Base-by-base conservation (phyloP, 2,888 invertebrate genomes). In the Platypus cylindrus region DNA sequence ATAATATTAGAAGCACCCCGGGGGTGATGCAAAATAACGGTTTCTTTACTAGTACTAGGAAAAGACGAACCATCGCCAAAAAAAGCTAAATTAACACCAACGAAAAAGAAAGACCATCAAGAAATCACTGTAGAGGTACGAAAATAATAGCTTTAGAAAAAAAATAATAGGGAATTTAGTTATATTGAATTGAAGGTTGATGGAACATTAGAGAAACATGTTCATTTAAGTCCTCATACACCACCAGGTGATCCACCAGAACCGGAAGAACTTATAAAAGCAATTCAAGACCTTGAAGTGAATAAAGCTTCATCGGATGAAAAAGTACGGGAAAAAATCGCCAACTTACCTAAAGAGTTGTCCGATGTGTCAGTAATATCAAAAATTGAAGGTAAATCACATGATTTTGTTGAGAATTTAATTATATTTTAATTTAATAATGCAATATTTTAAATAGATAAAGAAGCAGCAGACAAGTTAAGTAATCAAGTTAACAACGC, bases 271-370 rank as follows among this genome's bases (percentile, higher is more conserved):
- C 69, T 95, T 17, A 80, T 94, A 40, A 86, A 84, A 64, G 77
- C 75, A 2, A 66, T 82, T 36, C 67, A 82, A 61, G 87, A 87
- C 49, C 66, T 95, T 51, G 95, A 95, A 61, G 85, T 85, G 52
- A 89, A 87, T 53, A 87, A 91, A 38, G 93, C 95, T 2, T 94
- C 94, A 0, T 86, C 90, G 50, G 95, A 95, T 68, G 94, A 91
- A 43, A 75, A 76, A 1, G 86, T 93, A 2, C 67, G 95, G 45
- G 90, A 94, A 59, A 77, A 83, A 55, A 95, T 95, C 48, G 91
- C 94, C 0, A 87, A 85, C 37, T 68, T 95, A 33, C 95, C 95
- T 0, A 83, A 85, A 30, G 91, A 93, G 67, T 90, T 95, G 3
- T 93, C 93, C 0, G 93, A 95, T 71, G 75, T 89, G 3, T 75